Evolutionary conservation across 2,888 invertebrate genomes (phyloP).

Genomic region (Celastrina argiolus): DNA sequence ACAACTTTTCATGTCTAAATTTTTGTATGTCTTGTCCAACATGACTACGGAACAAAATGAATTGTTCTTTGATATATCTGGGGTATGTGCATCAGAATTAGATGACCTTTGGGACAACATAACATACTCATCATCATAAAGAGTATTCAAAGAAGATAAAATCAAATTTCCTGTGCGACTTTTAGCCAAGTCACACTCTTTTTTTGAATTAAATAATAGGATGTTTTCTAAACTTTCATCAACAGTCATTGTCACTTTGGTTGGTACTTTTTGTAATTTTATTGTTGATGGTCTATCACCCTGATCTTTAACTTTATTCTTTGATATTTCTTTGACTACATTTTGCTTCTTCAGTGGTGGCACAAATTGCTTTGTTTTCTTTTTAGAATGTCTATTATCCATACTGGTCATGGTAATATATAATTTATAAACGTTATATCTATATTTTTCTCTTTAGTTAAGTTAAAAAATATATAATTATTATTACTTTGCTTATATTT

Average conservation of each 20-base stretch:
- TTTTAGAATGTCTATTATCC: slow-evolving; percentile 2
- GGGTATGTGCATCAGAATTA: slow-evolving; percentile 28
- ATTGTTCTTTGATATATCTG: slow-evolving; percentile 38
- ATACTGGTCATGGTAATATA: background rate
- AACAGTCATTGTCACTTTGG: background rate
- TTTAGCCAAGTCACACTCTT: slow-evolving; percentile 35
- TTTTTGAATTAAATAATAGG: background rate
- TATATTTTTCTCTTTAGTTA: no score
- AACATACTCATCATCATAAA: slow-evolving; percentile 47
- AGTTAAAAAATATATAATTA: no score
- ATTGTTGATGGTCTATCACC: background rate
- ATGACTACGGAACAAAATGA: slow-evolving; percentile 50
- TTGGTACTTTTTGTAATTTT: background rate
- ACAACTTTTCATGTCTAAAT: slow-evolving; percentile 55
- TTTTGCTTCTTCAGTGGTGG: slow-evolving; percentile 42
- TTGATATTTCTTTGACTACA: background rate
- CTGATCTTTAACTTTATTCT: background rate
- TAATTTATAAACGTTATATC: no score
- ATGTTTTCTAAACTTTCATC: background rate
- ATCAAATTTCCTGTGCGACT: slow-evolving; percentile 39
- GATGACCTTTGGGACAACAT: slow-evolving; percentile 28
- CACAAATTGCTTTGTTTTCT: slow-evolving; percentile 44
- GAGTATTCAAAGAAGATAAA: slow-evolving; percentile 49
- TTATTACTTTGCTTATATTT: no score
- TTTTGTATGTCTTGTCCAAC: slow-evolving; percentile 53